phyloP scores from a whole-genome alignment of 2,888 invertebrate genomes.

The Augiades crinisus region DNA sequence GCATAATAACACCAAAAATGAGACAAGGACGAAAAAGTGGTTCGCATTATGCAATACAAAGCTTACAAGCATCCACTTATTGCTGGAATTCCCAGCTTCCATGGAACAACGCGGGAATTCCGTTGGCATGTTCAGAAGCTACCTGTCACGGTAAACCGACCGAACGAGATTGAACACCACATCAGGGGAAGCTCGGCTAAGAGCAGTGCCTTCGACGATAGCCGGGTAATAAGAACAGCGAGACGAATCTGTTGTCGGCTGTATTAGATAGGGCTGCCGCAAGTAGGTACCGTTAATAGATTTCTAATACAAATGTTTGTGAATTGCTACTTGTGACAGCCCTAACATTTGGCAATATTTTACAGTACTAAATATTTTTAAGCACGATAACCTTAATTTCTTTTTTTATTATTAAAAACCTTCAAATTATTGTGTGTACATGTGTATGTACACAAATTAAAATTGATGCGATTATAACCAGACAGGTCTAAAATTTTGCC shows the following conservation, averaged over 20 bases:
- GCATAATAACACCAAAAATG: conserved; percentile 18
- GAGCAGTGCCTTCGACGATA: conserved; percentile 35
- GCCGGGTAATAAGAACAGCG: conserved; percentile 31
- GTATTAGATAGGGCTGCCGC: not conserved
- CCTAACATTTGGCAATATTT: no score
- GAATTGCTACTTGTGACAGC: no score
- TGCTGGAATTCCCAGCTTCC: conserved; percentile 48
- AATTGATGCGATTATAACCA: no score
- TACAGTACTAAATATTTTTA: no score
- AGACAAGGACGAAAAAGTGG: conserved; percentile 29
- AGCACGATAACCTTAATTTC: no score
- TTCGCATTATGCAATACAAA: conserved; percentile 33
- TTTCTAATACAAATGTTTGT: no score
- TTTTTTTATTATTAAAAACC: no score
- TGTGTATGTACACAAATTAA: no score
- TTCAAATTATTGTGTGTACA: no score
- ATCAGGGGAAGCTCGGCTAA: conserved; percentile 37
- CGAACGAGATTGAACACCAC: conserved; percentile 40
- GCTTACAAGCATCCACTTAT: conserved; percentile 49
- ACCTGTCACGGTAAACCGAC: conserved; percentile 47
- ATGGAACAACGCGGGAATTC: conserved; percentile 50
- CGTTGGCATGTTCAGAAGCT: conserved; percentile 41
- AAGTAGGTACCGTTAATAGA: not conserved
- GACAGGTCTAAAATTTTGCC: no score
- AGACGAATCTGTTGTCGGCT: conserved; percentile 8